phyloP scores from a whole-genome alignment of 2,797 vertebrate genomes.

The Chelon labrosus region DNA sequence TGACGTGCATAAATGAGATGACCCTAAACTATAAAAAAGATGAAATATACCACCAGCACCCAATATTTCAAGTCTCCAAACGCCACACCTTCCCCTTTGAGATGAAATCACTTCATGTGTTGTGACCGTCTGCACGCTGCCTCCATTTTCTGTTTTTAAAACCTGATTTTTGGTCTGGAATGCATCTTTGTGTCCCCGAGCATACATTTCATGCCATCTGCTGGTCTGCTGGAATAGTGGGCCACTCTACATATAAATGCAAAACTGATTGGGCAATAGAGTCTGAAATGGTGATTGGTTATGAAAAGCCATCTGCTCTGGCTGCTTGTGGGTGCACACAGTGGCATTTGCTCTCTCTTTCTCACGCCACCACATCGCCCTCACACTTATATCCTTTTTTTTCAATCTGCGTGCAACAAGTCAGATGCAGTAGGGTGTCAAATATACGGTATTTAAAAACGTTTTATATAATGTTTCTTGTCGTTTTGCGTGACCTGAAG shows the following conservation, averaged over 20 bases:
- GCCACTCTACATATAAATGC: constrained; percentile 74
- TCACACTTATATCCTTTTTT: neutral
- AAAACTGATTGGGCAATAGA: constrained; percentile 72
- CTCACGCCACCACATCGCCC: constrained; percentile 37
- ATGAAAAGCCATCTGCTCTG: constrained; percentile 74
- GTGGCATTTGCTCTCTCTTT: constrained; percentile 28
- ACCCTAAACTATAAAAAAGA: neutral
- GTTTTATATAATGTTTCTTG: neutral
- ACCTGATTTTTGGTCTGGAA: constrained; percentile 42
- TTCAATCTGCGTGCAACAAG: constrained; percentile 20
- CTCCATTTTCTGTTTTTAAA: constrained; percentile 41
- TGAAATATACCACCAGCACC: neutral
- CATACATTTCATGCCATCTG: constrained; percentile 72
- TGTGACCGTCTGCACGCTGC: constrained; percentile 14
- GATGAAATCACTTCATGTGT: constrained; percentile 31
- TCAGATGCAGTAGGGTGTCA: neutral
- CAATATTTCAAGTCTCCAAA: constrained; percentile 33
- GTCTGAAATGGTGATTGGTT: constrained; percentile 71
- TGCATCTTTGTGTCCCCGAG: constrained; percentile 53
- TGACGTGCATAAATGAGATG: neutral
- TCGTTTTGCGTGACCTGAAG: neutral
- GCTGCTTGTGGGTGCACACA: constrained; percentile 18
- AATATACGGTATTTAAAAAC: neutral
- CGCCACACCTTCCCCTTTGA: constrained; percentile 6
- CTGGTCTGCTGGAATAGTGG: constrained; percentile 60